These are phyloP conservation scores for Dascillus cervinus DNA, from an alignment of 2,888 invertebrate species.

Conservation along the genomic window DNA sequence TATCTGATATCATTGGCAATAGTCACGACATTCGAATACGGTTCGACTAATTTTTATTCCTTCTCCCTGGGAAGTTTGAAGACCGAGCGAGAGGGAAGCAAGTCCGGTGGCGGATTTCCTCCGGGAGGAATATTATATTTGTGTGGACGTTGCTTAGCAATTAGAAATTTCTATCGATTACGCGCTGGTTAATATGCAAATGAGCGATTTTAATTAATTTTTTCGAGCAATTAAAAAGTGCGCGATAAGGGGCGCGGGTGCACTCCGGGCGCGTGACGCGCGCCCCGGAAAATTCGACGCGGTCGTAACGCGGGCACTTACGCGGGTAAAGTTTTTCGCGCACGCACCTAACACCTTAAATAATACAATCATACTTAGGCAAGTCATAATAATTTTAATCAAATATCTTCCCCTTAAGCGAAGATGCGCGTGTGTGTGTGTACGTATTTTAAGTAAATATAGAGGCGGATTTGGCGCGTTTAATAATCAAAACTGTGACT, in stretches of 20 bases:
- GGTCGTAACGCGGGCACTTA: constrained; percentile 11
- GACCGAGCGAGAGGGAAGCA: no score
- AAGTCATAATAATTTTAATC: constrained; percentile 40
- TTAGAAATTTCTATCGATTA: constrained; percentile 35
- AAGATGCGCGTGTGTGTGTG: no score
- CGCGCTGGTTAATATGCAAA: constrained; percentile 32
- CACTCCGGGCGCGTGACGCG: no score
- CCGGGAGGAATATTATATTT: constrained; percentile 28
- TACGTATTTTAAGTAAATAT: constrained; percentile 29
- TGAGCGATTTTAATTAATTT: constrained; percentile 15
- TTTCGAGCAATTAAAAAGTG: no score
- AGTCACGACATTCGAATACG: constrained; percentile 32
- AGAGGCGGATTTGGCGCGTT: constrained; percentile 31
- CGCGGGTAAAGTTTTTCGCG: constrained; percentile 1
- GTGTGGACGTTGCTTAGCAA: constrained; percentile 39
- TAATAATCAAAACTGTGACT: constrained; percentile 40
- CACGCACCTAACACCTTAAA: constrained; percentile 36
- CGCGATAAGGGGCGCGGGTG: no score
- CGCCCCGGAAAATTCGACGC: no score
- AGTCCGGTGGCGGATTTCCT: no score
- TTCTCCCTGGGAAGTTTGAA: no score
- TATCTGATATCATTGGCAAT: constrained; percentile 39
- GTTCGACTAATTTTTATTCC: no score
- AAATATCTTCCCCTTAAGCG: constrained; percentile 27
- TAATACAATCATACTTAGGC: constrained; percentile 40